Evolutionary conservation across 2,888 invertebrate genomes (phyloP).

Genomic region (Petrophora chlorosata): DNA sequence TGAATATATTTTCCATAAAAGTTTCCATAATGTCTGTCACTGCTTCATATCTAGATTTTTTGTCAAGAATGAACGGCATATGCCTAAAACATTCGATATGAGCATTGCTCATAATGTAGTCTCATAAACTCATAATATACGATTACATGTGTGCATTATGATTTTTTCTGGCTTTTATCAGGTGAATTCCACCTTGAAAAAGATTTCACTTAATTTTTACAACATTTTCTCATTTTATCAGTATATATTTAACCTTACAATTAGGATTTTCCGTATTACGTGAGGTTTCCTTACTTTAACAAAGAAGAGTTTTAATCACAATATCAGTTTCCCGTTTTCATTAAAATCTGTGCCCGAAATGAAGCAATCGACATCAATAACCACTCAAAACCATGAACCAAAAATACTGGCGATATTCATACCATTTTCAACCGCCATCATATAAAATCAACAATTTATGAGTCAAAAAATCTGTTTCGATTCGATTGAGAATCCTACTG

Average conservation of each 20-base stretch:
- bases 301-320: neutral
- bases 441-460: slow-evolving; percentile 57
- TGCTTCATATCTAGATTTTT: slow-evolving; percentile 5
- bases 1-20: slow-evolving; percentile 39
- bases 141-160: no score
- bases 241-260: no score
- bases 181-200: no score
- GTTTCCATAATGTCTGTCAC: slow-evolving; percentile 14
- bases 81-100: no score
- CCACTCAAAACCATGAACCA: slow-evolving; percentile 20
- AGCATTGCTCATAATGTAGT: no score
- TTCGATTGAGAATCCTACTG: slow-evolving; percentile 64
- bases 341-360: slow-evolving; percentile 3
- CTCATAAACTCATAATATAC: no score
- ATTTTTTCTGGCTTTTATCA: no score
- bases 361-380: slow-evolving; percentile 16
- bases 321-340: neutral
- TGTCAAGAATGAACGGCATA: neutral
- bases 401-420: slow-evolving; percentile 34
- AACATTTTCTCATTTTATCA: no score
- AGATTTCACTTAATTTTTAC: no score
- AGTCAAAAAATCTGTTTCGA: slow-evolving; percentile 60
- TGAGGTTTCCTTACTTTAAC: no score
- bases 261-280: no score
- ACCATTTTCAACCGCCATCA: slow-evolving; percentile 34